These are phyloP conservation scores for Brachionichthys hirsutus DNA, from an alignment of 2,113 vertebrate species.

Conservation along the genomic window DNA sequence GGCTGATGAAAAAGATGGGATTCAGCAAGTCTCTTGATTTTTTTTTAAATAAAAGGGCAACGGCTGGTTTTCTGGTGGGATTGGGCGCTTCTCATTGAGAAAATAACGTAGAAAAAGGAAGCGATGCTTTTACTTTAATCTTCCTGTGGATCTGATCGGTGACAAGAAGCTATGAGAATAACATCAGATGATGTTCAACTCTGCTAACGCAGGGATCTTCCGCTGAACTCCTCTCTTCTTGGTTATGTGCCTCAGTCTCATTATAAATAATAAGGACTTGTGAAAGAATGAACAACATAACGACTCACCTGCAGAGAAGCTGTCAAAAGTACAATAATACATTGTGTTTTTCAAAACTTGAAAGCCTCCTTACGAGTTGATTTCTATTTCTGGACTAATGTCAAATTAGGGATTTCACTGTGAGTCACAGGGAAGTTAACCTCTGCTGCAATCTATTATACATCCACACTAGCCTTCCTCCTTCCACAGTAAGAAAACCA, in stretches of 20 bases:
- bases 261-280: constrained; percentile 19
- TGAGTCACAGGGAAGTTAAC: not conserved
- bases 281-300: constrained; percentile 1
- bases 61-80: constrained; percentile 4
- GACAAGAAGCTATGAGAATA: constrained; percentile 37
- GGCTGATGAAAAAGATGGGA: constrained; percentile 7
- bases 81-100: constrained; percentile 14
- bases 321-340: not conserved
- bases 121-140: constrained; percentile 1
- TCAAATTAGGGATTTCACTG: constrained; percentile 6
- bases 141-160: not conserved
- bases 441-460: constrained; percentile 7
- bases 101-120: constrained; percentile 5
- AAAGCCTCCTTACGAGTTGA: not conserved
- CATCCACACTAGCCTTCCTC: not conserved
- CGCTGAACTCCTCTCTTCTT: constrained; percentile 19
- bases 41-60: not conserved
- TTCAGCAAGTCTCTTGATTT: not conserved
- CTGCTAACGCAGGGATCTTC: constrained; percentile 12
- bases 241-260: constrained; percentile 26
- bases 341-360: not conserved
- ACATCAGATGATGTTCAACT: constrained; percentile 11
- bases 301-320: constrained; percentile 1
- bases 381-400: not conserved
- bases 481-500: constrained; percentile 1